phyloP scores from a whole-genome alignment of 2,888 invertebrate species.

The Ectemnius continuus region DNA sequence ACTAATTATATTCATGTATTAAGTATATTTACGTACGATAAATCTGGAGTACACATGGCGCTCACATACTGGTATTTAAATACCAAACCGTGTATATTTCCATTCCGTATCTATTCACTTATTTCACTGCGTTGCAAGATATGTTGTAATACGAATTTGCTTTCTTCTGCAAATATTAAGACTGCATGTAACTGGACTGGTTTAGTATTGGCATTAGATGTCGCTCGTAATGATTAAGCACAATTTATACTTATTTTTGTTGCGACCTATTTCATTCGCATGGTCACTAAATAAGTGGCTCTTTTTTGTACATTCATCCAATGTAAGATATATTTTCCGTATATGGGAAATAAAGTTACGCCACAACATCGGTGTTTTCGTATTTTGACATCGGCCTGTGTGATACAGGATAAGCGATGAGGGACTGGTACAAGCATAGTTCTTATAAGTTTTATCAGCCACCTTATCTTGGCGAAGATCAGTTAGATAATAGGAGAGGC shows the following conservation, averaged over 20 bases:
- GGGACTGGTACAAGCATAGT: too few species aligned
- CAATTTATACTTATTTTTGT: neutral
- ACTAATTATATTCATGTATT: conserved; percentile 19
- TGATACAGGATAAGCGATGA: too few species aligned
- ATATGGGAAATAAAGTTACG: neutral
- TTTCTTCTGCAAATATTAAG: neutral
- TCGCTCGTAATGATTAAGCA: neutral
- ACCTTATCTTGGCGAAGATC: too few species aligned
- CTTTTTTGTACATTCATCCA: neutral
- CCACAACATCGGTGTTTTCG: too few species aligned
- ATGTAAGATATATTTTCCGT: neutral
- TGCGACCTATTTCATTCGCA: neutral
- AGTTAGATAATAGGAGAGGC: neutral
- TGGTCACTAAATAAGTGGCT: neutral
- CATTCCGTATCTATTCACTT: conserved; percentile 13
- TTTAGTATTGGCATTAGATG: too few species aligned
- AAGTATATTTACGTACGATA: conserved; percentile 21
- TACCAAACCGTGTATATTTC: conserved; percentile 14
- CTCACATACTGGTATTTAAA: conserved; percentile 34
- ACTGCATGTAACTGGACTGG: neutral
- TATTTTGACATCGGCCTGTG: too few species aligned
- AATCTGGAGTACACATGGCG: conserved; percentile 45
- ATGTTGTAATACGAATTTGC: neutral
- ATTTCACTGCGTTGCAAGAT: conserved; percentile 6
- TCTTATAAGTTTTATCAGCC: too few species aligned